Percentiles rank a stretch among this genome's conserved stretches.
These are phyloP conservation scores for Cataglyphis rosenhaueri DNA, from an alignment of 2,888 invertebrate genomes.

Conservation along the genomic window DNA sequence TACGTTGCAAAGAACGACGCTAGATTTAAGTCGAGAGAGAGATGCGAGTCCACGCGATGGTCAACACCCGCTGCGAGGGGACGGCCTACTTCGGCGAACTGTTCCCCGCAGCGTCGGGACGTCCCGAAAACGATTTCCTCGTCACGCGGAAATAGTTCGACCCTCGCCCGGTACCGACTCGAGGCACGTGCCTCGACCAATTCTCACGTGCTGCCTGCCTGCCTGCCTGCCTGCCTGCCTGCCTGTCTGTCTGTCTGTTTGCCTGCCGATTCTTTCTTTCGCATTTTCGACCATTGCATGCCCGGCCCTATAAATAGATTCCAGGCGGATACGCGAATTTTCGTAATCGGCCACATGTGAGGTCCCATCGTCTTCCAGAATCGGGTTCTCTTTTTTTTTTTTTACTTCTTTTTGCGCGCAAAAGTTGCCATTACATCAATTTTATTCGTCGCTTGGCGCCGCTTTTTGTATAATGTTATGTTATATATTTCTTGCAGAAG, in stretches of 20 bases:
- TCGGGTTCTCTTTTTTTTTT: background rate
- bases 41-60: conserved; percentile 72
- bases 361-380: conserved; percentile 53
- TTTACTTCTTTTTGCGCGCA: conserved; percentile 15
- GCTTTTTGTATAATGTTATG: background rate
- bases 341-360: conserved; percentile 61
- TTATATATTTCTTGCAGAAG: background rate
- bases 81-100: conserved; percentile 64
- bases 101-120: conserved; percentile 80
- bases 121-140: conserved; percentile 79
- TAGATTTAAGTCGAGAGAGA: conserved; percentile 14
- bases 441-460: background rate
- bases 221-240: conserved; percentile 20
- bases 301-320: conserved; percentile 70
- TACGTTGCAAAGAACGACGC: background rate
- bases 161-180: conserved; percentile 73
- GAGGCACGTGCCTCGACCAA: conserved; percentile 79
- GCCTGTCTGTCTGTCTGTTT: background rate
- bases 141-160: conserved; percentile 83
- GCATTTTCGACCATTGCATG: conserved; percentile 69
- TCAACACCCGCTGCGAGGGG: conserved; percentile 78
- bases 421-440: background rate
- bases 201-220: conserved; percentile 66
- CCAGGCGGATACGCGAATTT: conserved; percentile 51
- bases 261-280: conserved; percentile 34